A percentile compares a stretch with the other conserved stretches of the same genome.
phyloP scores from a whole-genome alignment of 2,113 vertebrate species.

The Mastomys coucha region DNA sequence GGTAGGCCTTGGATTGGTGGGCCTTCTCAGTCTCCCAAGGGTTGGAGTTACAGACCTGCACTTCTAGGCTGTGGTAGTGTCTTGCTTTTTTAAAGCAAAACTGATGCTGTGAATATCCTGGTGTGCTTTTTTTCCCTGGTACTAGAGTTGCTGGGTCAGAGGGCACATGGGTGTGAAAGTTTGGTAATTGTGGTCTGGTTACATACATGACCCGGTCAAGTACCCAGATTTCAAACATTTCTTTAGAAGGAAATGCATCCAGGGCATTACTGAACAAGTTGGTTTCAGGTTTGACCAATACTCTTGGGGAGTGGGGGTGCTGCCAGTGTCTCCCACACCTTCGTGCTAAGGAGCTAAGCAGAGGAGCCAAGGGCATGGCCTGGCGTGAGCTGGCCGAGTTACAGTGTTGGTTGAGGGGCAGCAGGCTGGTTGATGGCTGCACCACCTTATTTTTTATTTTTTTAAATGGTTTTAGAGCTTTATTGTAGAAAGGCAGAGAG shows the following conservation, averaged over 20 bases:
- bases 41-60: background rate
- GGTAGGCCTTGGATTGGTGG: background rate
- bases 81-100: background rate
- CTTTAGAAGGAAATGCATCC: rapidly evolving
- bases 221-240: background rate
- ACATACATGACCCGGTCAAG: too few species aligned
- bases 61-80: too few species aligned
- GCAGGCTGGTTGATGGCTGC: background rate
- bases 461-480: too few species aligned
- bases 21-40: background rate
- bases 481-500: too few species aligned
- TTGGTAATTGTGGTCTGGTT: background rate
- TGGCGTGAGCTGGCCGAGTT: background rate
- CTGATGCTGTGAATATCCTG: rapidly evolving
- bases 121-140: background rate
- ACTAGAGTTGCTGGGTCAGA: background rate
- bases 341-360: background rate
- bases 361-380: background rate
- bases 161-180: rapidly evolving
- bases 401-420: rapidly evolving
- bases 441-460: too few species aligned
- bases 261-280: background rate
- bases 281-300: background rate
- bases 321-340: rapidly evolving
- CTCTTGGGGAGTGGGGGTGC: background rate